These are phyloP conservation scores for Zapus hudsonius DNA, from an alignment of 2,113 vertebrate species.

Conservation along the genomic window DNA sequence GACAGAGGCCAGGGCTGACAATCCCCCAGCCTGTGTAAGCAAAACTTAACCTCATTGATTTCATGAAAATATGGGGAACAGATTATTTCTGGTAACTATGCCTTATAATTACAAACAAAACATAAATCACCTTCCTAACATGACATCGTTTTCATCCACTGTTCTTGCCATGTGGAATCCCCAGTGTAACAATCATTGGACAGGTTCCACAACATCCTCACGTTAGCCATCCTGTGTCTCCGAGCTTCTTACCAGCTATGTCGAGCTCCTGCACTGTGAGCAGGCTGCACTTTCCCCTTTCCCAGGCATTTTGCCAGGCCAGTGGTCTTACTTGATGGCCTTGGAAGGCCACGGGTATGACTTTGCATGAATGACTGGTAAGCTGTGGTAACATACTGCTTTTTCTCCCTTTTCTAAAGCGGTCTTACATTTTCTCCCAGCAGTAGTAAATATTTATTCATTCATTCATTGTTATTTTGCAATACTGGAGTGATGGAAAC, in stretches of 20 bases:
- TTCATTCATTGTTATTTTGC: too few relatives aligned
- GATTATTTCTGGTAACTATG: neutral
- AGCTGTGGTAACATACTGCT: too few relatives aligned
- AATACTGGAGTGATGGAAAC: neutral
- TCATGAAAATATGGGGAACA: neutral
- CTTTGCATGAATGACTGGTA: too few relatives aligned
- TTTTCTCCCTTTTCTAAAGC: too few relatives aligned
- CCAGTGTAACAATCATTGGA: neutral
- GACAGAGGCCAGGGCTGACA: neutral
- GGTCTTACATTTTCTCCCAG: too few relatives aligned
- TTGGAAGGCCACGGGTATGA: too few relatives aligned
- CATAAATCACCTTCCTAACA: neutral
- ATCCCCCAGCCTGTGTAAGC: neutral
- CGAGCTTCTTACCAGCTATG: neutral
- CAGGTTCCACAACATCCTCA: neutral
- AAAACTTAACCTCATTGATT: neutral
- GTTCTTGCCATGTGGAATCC: neutral
- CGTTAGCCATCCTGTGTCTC: neutral
- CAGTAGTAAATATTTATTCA: neutral
- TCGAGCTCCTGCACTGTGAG: neutral
- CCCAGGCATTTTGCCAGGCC: too few relatives aligned
- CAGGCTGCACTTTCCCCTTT: neutral
- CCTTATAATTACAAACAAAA: neutral
- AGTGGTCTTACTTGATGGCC: too few relatives aligned
- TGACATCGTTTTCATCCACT: neutral